Percentiles rank a stretch among this genome's conserved stretches.
phyloP scores from a whole-genome alignment of 1,140 invertebrate species.

The Piezodorus guildinii region DNA sequence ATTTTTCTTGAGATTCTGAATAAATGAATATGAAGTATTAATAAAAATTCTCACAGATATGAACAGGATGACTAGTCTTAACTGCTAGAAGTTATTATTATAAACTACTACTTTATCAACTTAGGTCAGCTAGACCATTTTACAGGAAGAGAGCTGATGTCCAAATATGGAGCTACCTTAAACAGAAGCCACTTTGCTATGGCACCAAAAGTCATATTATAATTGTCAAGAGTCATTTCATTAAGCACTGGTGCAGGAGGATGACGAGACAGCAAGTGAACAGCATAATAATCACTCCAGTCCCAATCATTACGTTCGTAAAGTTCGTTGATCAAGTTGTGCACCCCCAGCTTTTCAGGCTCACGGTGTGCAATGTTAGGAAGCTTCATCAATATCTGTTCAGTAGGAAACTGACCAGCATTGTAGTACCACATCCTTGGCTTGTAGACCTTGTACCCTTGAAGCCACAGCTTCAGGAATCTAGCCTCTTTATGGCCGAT shows the following conservation, averaged over 20 bases:
- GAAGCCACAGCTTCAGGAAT: conserved; percentile 31
- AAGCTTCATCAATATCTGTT: conserved; percentile 27
- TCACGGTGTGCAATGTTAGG: conserved; percentile 31
- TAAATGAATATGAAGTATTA: no score
- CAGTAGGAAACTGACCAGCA: conserved; percentile 31
- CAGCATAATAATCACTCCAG: conserved; percentile 27
- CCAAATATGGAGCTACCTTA: conserved; percentile 23
- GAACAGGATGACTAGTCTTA: no score
- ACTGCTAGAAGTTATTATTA: no score
- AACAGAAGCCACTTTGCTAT: conserved; percentile 29
- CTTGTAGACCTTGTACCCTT: conserved; percentile 31
- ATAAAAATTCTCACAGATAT: no score
- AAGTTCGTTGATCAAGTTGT: conserved; percentile 28
- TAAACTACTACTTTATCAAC: no score
- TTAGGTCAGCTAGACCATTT: not conserved
- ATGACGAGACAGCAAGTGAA: conserved; percentile 31
- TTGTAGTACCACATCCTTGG: conserved; percentile 33
- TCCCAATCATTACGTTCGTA: conserved; percentile 26
- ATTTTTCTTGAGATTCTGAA: no score
- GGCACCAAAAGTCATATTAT: conserved; percentile 29
- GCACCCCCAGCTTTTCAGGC: conserved; percentile 30
- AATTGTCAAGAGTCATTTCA: conserved; percentile 26
- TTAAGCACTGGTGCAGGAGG: conserved; percentile 26
- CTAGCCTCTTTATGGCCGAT: conserved; percentile 32
- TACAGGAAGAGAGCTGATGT: not conserved